Conservation (phyloP, 2,113 vertebrate genomes). For the Meriones unguiculatus region DNA sequence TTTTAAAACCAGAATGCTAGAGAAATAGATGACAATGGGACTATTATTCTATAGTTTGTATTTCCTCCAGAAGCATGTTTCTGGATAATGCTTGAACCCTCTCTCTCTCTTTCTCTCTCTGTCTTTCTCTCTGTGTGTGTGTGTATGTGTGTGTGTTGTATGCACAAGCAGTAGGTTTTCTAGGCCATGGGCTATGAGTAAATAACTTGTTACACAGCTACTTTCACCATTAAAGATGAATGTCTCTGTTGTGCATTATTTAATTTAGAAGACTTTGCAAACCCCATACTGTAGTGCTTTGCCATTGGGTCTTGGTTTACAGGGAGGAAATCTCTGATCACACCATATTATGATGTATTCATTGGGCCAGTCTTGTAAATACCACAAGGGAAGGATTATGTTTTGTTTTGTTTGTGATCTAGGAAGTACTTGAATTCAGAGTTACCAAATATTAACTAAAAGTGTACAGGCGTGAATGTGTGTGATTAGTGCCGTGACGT, state of each 20-base stretch:
- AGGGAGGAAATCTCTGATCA: background rate
- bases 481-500: background rate
- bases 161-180: background rate
- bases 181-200: background rate
- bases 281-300: background rate
- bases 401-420: too few relatives aligned
- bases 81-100: background rate
- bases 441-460: background rate
- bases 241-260: background rate
- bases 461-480: background rate
- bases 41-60: background rate
- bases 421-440: background rate
- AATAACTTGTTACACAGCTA: background rate
- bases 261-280: background rate
- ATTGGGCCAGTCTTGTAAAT: background rate
- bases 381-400: background rate
- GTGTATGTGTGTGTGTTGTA: background rate
- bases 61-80: background rate
- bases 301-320: background rate
- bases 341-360: background rate
- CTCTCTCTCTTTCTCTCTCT: background rate
- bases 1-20: background rate
- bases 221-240: background rate
- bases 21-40: background rate
- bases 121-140: background rate